These are phyloP conservation scores for Bubo bubo DNA, from an alignment of 2,113 vertebrate species.

Conservation along the genomic window DNA sequence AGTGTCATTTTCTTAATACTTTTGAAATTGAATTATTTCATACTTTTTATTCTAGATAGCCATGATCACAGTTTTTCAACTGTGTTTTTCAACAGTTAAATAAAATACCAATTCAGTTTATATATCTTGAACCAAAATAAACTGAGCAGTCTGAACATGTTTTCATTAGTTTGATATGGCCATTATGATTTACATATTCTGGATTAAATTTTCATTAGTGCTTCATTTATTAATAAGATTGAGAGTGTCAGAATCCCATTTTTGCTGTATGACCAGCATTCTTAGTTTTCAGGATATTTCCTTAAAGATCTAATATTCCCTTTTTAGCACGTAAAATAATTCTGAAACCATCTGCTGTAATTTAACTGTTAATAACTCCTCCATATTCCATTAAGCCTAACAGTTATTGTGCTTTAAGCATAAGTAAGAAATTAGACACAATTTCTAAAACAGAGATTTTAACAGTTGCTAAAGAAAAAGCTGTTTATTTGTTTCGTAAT, in stretches of 20 bases:
- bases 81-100: not conserved
- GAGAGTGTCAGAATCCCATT: not conserved
- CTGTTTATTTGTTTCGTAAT: not conserved
- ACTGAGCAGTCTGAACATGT: not conserved
- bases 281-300: not conserved
- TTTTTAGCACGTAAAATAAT: not conserved
- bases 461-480: not conserved
- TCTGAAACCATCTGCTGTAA: not conserved
- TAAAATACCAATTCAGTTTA: not conserved
- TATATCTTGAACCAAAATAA: not conserved
- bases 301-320: not conserved
- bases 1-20: not conserved
- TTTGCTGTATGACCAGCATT: not conserved
- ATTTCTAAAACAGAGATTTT: not conserved
- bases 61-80: not conserved
- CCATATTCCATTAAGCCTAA: not conserved
- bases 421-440: not conserved
- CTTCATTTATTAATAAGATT: not conserved
- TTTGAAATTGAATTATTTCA: not conserved
- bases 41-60: not conserved
- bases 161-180: not conserved
- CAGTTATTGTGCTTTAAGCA: not conserved
- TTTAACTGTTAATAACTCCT: not conserved
- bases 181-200: not conserved
- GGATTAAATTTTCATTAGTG: not conserved